Base-by-base conservation (phyloP, 2,113 vertebrate genomes). In the Eolophus roseicapilla region DNA sequence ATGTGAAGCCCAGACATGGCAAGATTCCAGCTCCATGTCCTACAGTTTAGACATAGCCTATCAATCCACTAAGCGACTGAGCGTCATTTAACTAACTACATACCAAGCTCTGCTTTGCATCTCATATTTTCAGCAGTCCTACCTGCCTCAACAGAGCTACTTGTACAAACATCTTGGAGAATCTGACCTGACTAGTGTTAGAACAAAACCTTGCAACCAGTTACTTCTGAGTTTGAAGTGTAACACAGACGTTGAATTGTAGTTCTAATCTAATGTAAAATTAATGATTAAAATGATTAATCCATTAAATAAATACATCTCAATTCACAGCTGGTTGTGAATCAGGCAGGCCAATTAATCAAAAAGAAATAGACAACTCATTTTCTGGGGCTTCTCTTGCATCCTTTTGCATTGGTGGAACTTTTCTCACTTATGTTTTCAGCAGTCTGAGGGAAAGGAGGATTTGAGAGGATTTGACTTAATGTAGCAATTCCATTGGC, bases 261-360 rank as follows among this genome's bases (percentile, higher is more conserved):
- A 74, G 62, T 86, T 86, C 46, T 75, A 65, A 74, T 82, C 37
- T 59, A 43, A 95, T 82, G 53, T 73, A 70, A 92, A 97, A 96
- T 86, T 73, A 82, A 88, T 86, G 8, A 91, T 89, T 93, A 80
- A 93, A 94, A 92, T 92, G 11, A 75, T 97, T 57, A 94, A 90
- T 17, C 35, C 17, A 81, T 92, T 87, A 92, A 96, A 92, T 80
- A 88, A 87, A 93, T 91, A 71, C 41, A 52, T 74, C 41, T 77
- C 37, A 69, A 15, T 77, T 93, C 82, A 59, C 18, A 78, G 28
- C 23, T 91, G 33, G 52, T 44, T 90, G 49, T 90, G 78, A 92
- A 82, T 91, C 80, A 67, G 86, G 49, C 43, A 91, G 50, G 71
- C 9, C 39, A 93, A 80, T 95, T 92, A 90, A 49, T 73, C 41